Evolutionary conservation across 2,888 invertebrate genomes (phyloP), one percentile per base, ranked within the genome.

Genomic region (Caenorhabditis imperialis): DNA sequence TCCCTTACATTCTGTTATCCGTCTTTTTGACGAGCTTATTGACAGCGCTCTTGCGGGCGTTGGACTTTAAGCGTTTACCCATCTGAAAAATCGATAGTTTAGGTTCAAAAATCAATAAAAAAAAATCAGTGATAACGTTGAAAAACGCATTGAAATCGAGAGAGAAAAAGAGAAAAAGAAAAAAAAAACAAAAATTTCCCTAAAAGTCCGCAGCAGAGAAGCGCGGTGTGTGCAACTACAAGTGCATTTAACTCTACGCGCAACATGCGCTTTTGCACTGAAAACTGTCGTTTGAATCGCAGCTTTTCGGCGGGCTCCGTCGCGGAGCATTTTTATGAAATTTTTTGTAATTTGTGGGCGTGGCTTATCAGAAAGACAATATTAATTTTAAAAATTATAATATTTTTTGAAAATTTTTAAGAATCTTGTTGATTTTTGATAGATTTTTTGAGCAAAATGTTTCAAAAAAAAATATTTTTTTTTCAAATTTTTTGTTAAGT

Each of bases 21-120:
- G 88, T 88, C 42, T 78, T 80, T 42, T 88, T 88, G 55, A 88
- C 82, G 23, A 85, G 72, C 47, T 83, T 85, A 62, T 80, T 78
- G n/a, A 81, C 70, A 3, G 74, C 79, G 37, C 55, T 78, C 45
- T 71, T 80, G 48, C 70, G 58, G 23, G 73, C 78, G 40, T 75
- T 74, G 1, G 78, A 67, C 62, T 81, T 79, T 47, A 81, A 62
- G 14, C 76, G 63, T 72, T 81, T 82, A 45, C 79, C 81, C 82
- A 82, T 82, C 16, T 69, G 18, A 48, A 60, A 40, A 40, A 45
- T 38, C 7, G 18, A 54, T 18, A 5, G 22, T 14, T 18, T 33
- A 45, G 8, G 23, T 12, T 44, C 30, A 22, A 45, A n/a, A 47
- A 18, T 8, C 10, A 45, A 45, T 47, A n/a, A 27, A n/a, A 30